Conservation (phyloP, 2,888 invertebrate species). For the Trissolcus japonicus region DNA sequence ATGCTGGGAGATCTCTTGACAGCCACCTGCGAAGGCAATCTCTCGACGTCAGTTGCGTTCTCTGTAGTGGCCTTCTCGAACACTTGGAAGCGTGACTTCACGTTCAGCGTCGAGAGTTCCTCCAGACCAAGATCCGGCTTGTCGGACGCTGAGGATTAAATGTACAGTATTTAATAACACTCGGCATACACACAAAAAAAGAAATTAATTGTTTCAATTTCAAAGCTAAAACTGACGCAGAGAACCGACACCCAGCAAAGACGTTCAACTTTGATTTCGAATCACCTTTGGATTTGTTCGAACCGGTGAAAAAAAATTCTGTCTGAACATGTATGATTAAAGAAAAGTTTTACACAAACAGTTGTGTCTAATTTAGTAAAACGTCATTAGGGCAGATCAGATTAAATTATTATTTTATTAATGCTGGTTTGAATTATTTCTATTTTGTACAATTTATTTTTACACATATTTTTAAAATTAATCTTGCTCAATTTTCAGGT, state of each 20-base stretch:
- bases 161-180: constrained; percentile 42
- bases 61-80: constrained; percentile 82
- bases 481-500: too few relatives aligned
- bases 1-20: constrained; percentile 85
- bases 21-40: constrained; percentile 77
- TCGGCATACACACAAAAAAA: constrained; percentile 21
- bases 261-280: constrained; percentile 3
- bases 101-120: constrained; percentile 87
- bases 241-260: constrained; percentile 30
- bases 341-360: too few relatives aligned
- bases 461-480: too few relatives aligned
- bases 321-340: too few relatives aligned
- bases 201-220: constrained; percentile 49
- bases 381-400: neutral
- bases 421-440: too few relatives aligned
- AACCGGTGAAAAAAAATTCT: too few relatives aligned
- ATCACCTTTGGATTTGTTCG: neutral
- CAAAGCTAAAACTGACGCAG: constrained; percentile 36
- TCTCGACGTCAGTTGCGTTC: constrained; percentile 75
- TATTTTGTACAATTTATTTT: too few relatives aligned
- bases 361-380: too few relatives aligned
- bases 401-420: neutral
- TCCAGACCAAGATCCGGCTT: constrained; percentile 91
- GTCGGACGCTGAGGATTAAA: constrained; percentile 83
- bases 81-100: constrained; percentile 89